Evolutionary conservation across 2,797 vertebrate species (phyloP).

Genomic region (Enteromius viviparus): DNA sequence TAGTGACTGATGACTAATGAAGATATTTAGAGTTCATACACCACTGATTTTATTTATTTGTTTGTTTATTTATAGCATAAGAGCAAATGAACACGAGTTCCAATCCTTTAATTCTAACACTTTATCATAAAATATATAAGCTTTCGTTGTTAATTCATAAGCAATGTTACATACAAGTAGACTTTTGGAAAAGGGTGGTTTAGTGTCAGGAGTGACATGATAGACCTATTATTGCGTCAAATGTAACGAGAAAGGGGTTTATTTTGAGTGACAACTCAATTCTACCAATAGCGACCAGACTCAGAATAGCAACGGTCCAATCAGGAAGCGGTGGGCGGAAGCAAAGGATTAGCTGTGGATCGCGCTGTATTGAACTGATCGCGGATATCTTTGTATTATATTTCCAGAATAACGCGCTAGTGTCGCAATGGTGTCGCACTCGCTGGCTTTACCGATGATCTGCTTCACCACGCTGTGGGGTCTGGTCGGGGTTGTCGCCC

Average conservation of each 20-base stretch:
- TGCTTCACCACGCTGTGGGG: constrained; percentile 95
- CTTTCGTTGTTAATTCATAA: background rate
- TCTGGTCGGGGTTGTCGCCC: constrained; percentile 90
- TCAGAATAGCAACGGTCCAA: background rate
- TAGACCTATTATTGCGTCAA: background rate
- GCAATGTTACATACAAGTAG: background rate
- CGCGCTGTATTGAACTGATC: background rate
- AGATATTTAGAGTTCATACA: background rate
- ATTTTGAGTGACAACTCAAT: background rate
- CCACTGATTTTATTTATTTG: background rate
- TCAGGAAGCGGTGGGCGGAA: constrained; percentile 2
- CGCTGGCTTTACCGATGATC: constrained; percentile 91
- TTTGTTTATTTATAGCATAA: background rate
- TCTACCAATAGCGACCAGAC: background rate
- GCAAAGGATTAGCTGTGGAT: background rate
- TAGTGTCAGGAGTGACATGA: background rate
- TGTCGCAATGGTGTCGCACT: constrained; percentile 88
- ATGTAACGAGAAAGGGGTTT: too few species aligned
- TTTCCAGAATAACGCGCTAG: background rate
- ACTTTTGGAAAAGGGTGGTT: background rate
- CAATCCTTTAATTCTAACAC: background rate
- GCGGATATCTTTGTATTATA: background rate
- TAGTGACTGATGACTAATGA: background rate
- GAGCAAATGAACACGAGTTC: too few species aligned
- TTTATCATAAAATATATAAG: background rate